Base-by-base conservation (phyloP, 1,140 invertebrate genomes). In the Pseudomyrmex cubaensis region DNA sequence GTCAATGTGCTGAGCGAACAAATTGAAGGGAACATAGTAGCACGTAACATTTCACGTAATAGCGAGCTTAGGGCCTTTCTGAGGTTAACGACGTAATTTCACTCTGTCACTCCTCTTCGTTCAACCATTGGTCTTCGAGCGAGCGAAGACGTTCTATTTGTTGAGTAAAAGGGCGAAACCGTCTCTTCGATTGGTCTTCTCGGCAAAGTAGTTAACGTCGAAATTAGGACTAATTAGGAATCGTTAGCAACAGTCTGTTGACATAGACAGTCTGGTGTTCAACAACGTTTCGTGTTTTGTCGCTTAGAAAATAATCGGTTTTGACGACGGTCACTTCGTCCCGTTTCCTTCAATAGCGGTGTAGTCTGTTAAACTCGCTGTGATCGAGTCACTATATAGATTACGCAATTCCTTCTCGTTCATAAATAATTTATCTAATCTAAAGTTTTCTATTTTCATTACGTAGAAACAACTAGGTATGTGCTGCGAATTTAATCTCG, bases 181-280 rank as follows among this genome's bases (percentile, higher is more conserved):
- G 13, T 54, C n/a, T 12, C 25, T 50, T 66, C 48, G 46, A 77
- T 61, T 50, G 46, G 48, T 73, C n/a, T 20, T 56, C 63, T 20
- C 22, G 48, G 59, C 70, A 22, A n/a, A 72, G 35, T 59, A 84
- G 35, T 87, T 87, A 75, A 70, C 63, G 48, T 7, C 15, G 9
- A 87, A 84, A 87, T 87, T 87, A 35, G 50, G 64, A 84, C 61
- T 84, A 78, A 84, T 66, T 84, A 70, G 44, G 2, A 46, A 17
- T 10, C 17, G 56, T 87, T 84, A 80, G 25, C 15, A 54, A 5
- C 13, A 10, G 13, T 4, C 35, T 35, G 35, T 35, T 35, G 35
- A 15, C 8, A 62, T 25, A 17, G n/a, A 72, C 56, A 12, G 7
- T 15, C 5, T 17, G 20, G 59, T 46, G 62, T 64, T 64, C n/a